Evolutionary conservation across 2,113 vertebrate genomes (phyloP).

Genomic region (Plestiodon gilberti): DNA sequence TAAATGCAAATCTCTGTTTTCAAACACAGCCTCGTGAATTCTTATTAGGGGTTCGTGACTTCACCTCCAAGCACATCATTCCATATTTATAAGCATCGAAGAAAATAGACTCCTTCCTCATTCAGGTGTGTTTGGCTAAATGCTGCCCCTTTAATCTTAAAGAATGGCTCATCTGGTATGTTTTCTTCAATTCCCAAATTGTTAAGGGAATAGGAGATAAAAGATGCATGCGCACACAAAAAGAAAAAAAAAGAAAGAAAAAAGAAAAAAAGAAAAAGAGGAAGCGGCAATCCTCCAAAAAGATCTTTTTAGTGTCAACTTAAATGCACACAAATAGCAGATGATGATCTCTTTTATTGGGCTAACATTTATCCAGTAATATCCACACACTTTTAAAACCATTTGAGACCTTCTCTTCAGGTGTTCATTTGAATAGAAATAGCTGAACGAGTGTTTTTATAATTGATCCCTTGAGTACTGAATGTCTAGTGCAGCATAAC

Average conservation of each 20-base stretch:
- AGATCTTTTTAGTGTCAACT: slow-evolving; percentile 87
- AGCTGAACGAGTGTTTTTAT: slow-evolving; percentile 91
- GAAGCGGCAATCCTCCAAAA: slow-evolving; percentile 73
- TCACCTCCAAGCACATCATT: slow-evolving; percentile 71
- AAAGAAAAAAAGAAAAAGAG: slow-evolving; percentile 38
- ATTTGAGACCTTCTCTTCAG: slow-evolving; percentile 87
- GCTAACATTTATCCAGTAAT: slow-evolving; percentile 89
- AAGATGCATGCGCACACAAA: slow-evolving; percentile 69
- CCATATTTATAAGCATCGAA: slow-evolving; percentile 69
- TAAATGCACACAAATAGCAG: slow-evolving; percentile 88
- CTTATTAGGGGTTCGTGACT: slow-evolving; percentile 72
- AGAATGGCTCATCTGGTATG: slow-evolving; percentile 59
- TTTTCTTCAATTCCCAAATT: slow-evolving; percentile 77
- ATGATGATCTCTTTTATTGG: slow-evolving; percentile 89
- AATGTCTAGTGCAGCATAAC: slow-evolving; percentile 85
- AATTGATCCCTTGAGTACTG: slow-evolving; percentile 90
- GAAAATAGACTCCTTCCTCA: slow-evolving; percentile 66
- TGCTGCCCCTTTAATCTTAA: slow-evolving; percentile 62
- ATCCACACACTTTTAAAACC: slow-evolving; percentile 86
- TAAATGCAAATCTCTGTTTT: slow-evolving; percentile 79
- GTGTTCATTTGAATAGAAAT: slow-evolving; percentile 94
- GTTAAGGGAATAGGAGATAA: slow-evolving; percentile 80
- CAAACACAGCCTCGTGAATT: slow-evolving; percentile 76
- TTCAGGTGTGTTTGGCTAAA: slow-evolving; percentile 69
- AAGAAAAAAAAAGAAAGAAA: slow-evolving; percentile 51